Evolutionary conservation across 2,888 invertebrate species (phyloP).

Genomic region (Ariolimax columbianus): DNA sequence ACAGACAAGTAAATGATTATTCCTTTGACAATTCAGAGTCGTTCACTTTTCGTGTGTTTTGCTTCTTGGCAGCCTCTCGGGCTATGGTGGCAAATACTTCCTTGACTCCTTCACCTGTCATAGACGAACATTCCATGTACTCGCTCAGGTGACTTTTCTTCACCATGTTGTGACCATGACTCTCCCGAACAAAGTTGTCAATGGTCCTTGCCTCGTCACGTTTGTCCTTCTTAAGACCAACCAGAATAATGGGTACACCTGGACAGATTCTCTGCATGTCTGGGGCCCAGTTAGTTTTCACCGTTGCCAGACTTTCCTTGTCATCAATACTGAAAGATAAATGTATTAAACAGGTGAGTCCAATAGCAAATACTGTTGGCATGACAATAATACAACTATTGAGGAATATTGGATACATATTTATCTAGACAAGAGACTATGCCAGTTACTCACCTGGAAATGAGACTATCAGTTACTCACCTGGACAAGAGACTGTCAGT

Average conservation of each 20-base stretch:
- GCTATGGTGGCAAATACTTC: conserved; percentile 24
- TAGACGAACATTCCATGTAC: conserved; percentile 41
- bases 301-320: conserved; percentile 32
- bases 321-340: conserved; percentile 39
- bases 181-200: conserved; percentile 31
- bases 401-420: too few species aligned
- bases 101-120: conserved; percentile 26
- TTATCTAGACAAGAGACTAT: too few species aligned
- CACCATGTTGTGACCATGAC: conserved; percentile 28
- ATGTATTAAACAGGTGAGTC: too few species aligned
- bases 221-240: conserved; percentile 34
- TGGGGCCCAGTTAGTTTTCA: conserved; percentile 36
- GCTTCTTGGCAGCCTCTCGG: conserved; percentile 19
- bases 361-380: too few species aligned
- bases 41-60: background rate
- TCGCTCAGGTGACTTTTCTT: conserved; percentile 35
- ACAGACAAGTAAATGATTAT: background rate
- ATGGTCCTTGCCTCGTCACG: conserved; percentile 27
- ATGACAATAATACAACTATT: too few species aligned
- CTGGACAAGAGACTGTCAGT: too few species aligned
- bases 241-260: conserved; percentile 40
- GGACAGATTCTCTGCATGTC: conserved; percentile 43
- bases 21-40: background rate
- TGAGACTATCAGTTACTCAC: too few species aligned
- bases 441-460: too few species aligned